Evolutionary conservation across 1,140 invertebrate species (phyloP), one percentile per base, ranked within the genome.

Genomic region (Pseudomyrmex sp.): DNA sequence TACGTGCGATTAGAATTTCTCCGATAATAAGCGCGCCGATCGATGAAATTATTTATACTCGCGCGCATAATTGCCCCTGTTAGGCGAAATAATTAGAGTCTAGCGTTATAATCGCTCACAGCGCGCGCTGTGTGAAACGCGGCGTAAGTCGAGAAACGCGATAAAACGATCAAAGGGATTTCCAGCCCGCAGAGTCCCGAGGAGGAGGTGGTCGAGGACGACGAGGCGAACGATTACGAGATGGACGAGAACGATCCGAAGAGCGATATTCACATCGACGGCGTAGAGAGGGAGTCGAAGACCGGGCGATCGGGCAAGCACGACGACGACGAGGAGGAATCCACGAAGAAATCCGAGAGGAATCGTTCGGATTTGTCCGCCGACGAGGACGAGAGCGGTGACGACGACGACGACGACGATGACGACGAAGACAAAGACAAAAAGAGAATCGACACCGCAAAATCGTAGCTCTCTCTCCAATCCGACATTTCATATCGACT

Each of bases 321-420:
- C 5, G 85, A 86, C 46, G 54, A 46, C 5, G 85, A 86, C 46
- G 58, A 68, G 0, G 62, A 85, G 13, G 82, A 75, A 48, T 63
- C 46, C 4, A 50, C 1, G n/a, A 18, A 20, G 13, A 80, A 82
- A 15, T 26, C 4, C n/a, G 56, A 70, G 0, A 74, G 68, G 1
- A 82, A 85, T 5, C 18, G 2, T 1, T 88, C 86, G 35, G 89
- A 88, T 63, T 18, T 88, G 26, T 88, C 85, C 7, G 54, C 68
- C 4, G 89, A 89, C 70, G 89, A 89, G 8, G 77, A 90, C 12
- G 85, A 86, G 8, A 73, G 44, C n/a, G 84, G 88, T 13, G 82
- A 85, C 0, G 77, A 35, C 35, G 35, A 35, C 5, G 5, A 35
- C 4, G 89, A 89, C 70, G 89, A 89, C 4, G 77, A 90, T 9